Conservation (phyloP, 2,888 invertebrate species). For the Drosophila planitibia region DNA sequence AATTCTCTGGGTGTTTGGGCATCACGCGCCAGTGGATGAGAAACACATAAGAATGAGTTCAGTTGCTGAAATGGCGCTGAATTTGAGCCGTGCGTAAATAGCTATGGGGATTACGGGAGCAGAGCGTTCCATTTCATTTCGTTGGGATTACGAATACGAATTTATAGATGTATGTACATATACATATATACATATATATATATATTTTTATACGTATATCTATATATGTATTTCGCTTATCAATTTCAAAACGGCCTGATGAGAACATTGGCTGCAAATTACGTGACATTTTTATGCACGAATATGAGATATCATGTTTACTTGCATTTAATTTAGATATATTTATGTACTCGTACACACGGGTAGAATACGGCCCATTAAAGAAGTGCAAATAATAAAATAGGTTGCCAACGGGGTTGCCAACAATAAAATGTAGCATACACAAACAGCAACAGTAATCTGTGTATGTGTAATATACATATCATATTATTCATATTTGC, state of each 20-base stretch:
- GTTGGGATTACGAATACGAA: slow-evolving; percentile 34
- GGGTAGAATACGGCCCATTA: slow-evolving; percentile 9
- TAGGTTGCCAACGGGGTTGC: slow-evolving; percentile 11
- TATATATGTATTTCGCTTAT: slow-evolving; percentile 22
- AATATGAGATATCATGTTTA: slow-evolving; percentile 39
- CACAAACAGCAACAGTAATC: not conserved
- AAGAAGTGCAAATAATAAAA: slow-evolving; percentile 28
- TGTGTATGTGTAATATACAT: no score
- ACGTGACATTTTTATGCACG: slow-evolving; percentile 32
- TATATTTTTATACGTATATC: not conserved
- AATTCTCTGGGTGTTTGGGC: slow-evolving; percentile 40
- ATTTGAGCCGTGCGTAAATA: slow-evolving; percentile 61
- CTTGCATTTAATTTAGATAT: slow-evolving; percentile 52
- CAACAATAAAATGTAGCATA: slow-evolving; percentile 15
- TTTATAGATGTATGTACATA: not conserved
- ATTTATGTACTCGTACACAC: not conserved
- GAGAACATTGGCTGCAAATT: slow-evolving; percentile 42
- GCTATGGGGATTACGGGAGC: slow-evolving; percentile 57
- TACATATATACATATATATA: not conserved
- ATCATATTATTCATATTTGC: not conserved
- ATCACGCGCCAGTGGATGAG: slow-evolving; percentile 46
- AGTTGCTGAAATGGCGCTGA: slow-evolving; percentile 43
- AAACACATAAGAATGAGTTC: slow-evolving; percentile 36
- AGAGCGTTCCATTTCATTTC: slow-evolving; percentile 14
- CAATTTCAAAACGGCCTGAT: slow-evolving; percentile 15